Percentiles rank a stretch among this genome's conserved stretches.
phyloP scores from a whole-genome alignment of 2,888 invertebrate species.

The Colostygia pectinataria region DNA sequence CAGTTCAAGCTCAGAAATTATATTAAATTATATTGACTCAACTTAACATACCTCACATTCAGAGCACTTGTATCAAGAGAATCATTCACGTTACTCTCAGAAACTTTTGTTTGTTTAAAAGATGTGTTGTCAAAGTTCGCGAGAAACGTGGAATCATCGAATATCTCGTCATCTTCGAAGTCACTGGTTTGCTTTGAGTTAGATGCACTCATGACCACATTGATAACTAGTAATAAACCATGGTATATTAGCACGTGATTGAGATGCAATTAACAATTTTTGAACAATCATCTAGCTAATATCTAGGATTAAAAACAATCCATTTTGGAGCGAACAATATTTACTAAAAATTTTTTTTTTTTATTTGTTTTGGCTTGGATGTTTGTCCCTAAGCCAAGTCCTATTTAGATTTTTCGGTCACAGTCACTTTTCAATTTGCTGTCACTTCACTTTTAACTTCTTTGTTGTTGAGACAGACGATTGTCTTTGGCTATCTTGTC shows the following conservation, averaged over 20 bases:
- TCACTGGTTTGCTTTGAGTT: conserved; percentile 43
- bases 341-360: too few species aligned
- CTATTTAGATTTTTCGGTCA: too few species aligned
- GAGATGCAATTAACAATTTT: too few species aligned
- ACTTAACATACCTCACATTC: conserved; percentile 62
- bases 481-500: too few species aligned
- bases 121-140: conserved; percentile 63
- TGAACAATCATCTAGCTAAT: too few species aligned
- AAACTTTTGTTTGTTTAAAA: conserved; percentile 49
- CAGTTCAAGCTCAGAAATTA: too few species aligned
- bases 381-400: too few species aligned
- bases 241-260: conserved; percentile 2
- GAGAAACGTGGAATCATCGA: conserved; percentile 67
- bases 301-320: too few species aligned
- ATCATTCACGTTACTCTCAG: conserved; percentile 48
- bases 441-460: too few species aligned
- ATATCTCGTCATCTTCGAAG: conserved; percentile 65
- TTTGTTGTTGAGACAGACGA: too few species aligned
- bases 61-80: conserved; percentile 51
- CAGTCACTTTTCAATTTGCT: too few species aligned
- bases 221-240: conserved; percentile 5
- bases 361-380: too few species aligned
- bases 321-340: conserved; percentile 4
- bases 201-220: conserved; percentile 23
- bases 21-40: neutral